Evolutionary conservation across 2,888 invertebrate species (phyloP).

Genomic region (Chesias legatella): DNA sequence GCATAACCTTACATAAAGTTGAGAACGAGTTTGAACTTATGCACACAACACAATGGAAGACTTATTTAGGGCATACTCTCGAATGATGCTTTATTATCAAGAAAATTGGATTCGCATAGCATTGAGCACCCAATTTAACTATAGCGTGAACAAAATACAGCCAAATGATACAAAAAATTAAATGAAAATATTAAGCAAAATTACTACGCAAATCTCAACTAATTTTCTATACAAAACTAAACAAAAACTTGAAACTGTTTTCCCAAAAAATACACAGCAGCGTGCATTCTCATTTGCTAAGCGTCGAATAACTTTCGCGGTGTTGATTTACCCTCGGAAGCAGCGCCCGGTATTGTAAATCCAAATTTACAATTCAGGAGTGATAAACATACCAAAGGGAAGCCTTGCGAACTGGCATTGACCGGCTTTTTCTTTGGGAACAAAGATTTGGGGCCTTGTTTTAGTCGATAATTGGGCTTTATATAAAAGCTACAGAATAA

Average conservation of each 20-base stretch:
- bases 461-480: no score
- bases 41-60: no score
- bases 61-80: no score
- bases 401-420: background rate
- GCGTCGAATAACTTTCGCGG: constrained; percentile 22
- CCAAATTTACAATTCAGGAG: constrained; percentile 27
- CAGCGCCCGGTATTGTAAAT: constrained; percentile 22
- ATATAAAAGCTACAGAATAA: no score
- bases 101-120: no score
- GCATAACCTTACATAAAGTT: no score
- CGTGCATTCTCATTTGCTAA: constrained; percentile 19
- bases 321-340: constrained; percentile 26
- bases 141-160: no score
- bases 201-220: background rate
- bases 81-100: no score
- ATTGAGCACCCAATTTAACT: no score
- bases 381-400: constrained; percentile 23
- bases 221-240: background rate
- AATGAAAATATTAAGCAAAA: constrained; percentile 6
- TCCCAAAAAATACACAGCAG: constrained; percentile 5
- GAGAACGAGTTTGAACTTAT: no score
- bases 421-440: no score
- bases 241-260: constrained; percentile 2
- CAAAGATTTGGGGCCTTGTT: background rate
- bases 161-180: no score